Evolutionary conservation across 2,888 invertebrate species (phyloP), one percentile per base, ranked within the genome.

Genomic region (Monopis laevigella): DNA sequence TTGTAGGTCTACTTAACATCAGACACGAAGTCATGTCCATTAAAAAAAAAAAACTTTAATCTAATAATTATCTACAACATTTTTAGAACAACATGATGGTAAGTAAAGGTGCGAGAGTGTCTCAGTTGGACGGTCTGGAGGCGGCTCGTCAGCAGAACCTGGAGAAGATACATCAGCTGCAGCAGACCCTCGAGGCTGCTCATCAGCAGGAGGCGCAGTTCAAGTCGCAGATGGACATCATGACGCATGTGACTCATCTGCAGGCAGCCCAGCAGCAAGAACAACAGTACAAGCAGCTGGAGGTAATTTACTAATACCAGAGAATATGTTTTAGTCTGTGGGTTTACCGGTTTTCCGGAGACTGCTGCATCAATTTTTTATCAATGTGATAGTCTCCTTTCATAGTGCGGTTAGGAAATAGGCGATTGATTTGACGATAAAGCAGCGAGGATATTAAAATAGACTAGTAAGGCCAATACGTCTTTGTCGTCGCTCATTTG

Each of bases 211-310:
- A 74, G 56, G 86, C 88, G 27, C 90, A 91, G 65, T 90, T 88
- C 65, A 90, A 90, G 65, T 87, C 86, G 21, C 89, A 90, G 59
- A 40, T 40, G 40, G 40, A 40, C 12, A 28, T 40, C 18, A 80
- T 90, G 71, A 89, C 89, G 65, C 86, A 88, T 51, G 87, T 87
- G 70, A 86, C 86, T 53, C 86, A 86, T 53, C 70, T 89, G 40
- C 90, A 91, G 55, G 85, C 86, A 6, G 90, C 90, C 0, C 91
- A 92, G 56, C 89, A 90, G 49, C 88, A 89, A 52, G 92, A 92
- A 55, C 87, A 89, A 65, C 91, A 92, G 49, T 91, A 87, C 58
- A 92, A 90, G 54, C 84, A 86, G 52, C 60, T 90, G 32, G 89
- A 90, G 74, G 88, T 87, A 46, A 47, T 48, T 32, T 32, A n/a